Conservation (phyloP, 2,888 invertebrate genomes). For the Limnephilus rhombicus region DNA sequence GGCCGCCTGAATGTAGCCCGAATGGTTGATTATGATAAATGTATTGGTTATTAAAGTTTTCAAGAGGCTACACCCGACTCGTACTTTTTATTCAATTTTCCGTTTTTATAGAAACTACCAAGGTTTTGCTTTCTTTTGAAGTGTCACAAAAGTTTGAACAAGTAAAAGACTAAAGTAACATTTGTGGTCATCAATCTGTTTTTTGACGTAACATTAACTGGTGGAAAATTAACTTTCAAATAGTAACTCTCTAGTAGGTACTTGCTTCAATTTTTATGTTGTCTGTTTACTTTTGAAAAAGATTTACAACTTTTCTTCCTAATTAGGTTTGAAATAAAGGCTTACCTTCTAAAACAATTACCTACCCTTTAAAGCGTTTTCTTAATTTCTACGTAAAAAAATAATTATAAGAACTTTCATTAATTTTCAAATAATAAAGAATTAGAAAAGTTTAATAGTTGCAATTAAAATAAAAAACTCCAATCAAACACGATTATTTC, state of each 20-base stretch:
- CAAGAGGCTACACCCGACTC: slow-evolving; percentile 30
- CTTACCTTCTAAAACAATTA: too few species aligned
- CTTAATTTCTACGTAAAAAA: too few species aligned
- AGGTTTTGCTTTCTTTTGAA: neutral
- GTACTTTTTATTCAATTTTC: slow-evolving; percentile 20
- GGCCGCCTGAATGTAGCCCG: neutral
- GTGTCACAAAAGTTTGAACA: slow-evolving; percentile 27
- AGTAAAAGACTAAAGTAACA: slow-evolving; percentile 12
- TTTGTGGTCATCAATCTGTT: slow-evolving; percentile 31
- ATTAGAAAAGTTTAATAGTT: neutral
- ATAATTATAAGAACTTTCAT: too few species aligned
- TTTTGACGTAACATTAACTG: slow-evolving; percentile 8
- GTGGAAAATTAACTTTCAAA: neutral
- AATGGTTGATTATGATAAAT: slow-evolving; percentile 44
- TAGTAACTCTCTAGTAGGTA: neutral
- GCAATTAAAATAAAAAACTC: neutral
- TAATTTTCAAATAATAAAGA: too few species aligned
- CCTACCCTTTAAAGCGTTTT: too few species aligned
- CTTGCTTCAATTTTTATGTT: neutral
- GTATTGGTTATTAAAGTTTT: slow-evolving; percentile 44
- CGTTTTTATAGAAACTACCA: neutral
- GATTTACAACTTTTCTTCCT: neutral
- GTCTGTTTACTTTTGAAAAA: neutral
- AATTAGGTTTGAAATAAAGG: too few species aligned
- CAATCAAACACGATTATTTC: neutral